Evolutionary conservation across 2,113 vertebrate genomes (phyloP).

Genomic region (Grammomys dolichurus): DNA sequence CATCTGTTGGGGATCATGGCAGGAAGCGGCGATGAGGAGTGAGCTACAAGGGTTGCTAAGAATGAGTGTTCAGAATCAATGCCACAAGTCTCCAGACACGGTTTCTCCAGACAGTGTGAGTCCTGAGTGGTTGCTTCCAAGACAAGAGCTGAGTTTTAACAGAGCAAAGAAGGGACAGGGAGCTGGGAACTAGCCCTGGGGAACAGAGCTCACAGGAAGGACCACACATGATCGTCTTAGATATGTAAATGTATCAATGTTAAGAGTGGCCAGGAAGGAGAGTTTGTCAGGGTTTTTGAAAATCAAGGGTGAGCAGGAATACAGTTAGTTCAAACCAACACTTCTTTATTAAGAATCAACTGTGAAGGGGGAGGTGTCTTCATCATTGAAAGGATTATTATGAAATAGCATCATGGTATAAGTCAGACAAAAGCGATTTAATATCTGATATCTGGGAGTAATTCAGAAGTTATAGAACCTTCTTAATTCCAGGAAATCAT

Average conservation of each 20-base stretch:
- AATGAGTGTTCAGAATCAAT: neutral
- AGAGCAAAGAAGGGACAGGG: neutral
- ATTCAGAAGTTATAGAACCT: neutral
- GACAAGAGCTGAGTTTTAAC: neutral
- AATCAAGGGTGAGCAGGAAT: neutral
- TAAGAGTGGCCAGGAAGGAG: neutral
- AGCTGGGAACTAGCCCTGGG: neutral
- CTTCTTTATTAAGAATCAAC: neutral
- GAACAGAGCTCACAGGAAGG: neutral
- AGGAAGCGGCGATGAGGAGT: neutral
- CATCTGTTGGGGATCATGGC: neutral
- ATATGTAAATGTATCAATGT: neutral
- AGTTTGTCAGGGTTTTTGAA: constrained; percentile 2
- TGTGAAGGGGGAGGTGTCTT: neutral
- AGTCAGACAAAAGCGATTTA: neutral
- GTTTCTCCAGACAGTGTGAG: neutral
- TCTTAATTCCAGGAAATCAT: constrained; percentile 84
- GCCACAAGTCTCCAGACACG: neutral
- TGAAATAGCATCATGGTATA: neutral
- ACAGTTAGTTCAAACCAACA: neutral
- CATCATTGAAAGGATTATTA: constrained; percentile 30
- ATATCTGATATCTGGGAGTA: neutral
- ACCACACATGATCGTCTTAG: neutral
- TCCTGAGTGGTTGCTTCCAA: neutral
- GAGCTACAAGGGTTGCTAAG: neutral